Evolutionary conservation across 2,888 invertebrate genomes (phyloP).

Genomic region (Scrobipalpa atriplicella): DNA sequence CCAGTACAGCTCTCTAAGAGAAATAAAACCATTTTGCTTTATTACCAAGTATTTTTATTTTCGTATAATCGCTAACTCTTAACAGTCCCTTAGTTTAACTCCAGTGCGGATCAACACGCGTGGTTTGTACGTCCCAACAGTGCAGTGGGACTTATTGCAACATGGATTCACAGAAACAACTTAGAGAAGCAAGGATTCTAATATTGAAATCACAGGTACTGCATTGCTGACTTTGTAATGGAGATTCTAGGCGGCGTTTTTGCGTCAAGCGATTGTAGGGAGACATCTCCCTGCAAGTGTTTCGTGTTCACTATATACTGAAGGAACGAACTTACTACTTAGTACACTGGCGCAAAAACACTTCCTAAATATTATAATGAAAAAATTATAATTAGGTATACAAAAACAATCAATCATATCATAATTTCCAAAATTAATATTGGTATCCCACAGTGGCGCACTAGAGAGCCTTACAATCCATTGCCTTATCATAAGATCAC

Average conservation of each 20-base stretch:
- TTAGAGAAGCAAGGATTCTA: slow-evolving; percentile 11
- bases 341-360: not conserved
- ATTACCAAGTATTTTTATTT: slow-evolving; percentile 72
- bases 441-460: slow-evolving; percentile 35
- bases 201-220: slow-evolving; percentile 20
- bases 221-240: slow-evolving; percentile 20
- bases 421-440: not conserved
- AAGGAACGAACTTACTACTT: not conserved
- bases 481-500: slow-evolving; percentile 43
- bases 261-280: not conserved
- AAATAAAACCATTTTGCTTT: slow-evolving; percentile 57
- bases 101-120: slow-evolving; percentile 51
- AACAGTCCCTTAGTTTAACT: slow-evolving; percentile 60
- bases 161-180: slow-evolving; percentile 8
- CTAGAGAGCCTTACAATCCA: slow-evolving; percentile 44
- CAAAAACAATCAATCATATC: not conserved
- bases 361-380: not conserved
- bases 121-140: slow-evolving; percentile 49
- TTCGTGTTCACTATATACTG: not conserved
- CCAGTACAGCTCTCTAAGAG: slow-evolving; percentile 42
- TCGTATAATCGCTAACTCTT: slow-evolving; percentile 59
- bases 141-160: slow-evolving; percentile 33
- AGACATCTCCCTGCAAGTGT: too few relatives aligned
- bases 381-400: not conserved
- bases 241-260: slow-evolving; percentile 2